A percentile compares a stretch with the other conserved stretches of the same genome.
Evolutionary conservation across 2,888 invertebrate species (phyloP).

Genomic region (Azorinus chamasolen): DNA sequence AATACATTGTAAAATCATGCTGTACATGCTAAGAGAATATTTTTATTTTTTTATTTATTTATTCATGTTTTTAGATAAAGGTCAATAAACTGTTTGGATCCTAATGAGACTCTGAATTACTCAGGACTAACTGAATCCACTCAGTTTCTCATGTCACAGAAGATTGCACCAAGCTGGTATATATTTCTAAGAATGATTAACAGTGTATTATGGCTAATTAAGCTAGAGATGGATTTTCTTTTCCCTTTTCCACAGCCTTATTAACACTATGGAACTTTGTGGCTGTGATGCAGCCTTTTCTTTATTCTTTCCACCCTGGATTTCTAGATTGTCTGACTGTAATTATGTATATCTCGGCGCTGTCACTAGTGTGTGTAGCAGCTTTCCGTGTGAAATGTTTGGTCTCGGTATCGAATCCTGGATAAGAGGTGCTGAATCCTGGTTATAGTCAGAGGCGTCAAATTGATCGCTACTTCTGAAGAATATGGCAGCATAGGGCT

Average conservation of each 20-base stretch:
- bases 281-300: slow-evolving; percentile 22
- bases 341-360: neutral
- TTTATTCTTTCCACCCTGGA: slow-evolving; percentile 25
- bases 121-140: no score
- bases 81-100: no score
- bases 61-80: no score
- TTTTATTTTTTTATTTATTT: no score
- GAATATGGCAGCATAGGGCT: neutral
- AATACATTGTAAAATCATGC: no score
- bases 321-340: slow-evolving; percentile 12
- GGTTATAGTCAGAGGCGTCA: slow-evolving; percentile 5
- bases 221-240: slow-evolving; percentile 5
- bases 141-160: no score
- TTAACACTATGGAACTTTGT: slow-evolving; percentile 6
- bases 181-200: no score
- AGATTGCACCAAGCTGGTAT: no score
- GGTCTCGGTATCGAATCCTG: neutral
- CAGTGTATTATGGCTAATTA: neutral
- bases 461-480: neutral
- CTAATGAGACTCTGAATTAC: no score
- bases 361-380: neutral
- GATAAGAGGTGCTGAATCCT: neutral
- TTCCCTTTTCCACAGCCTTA: slow-evolving; percentile 11
- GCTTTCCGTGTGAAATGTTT: neutral
- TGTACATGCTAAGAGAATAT: no score